Percentiles rank a stretch among this genome's conserved stretches.
Conservation (phyloP, 2,888 invertebrate species). For the Lydus trimaculatus region DNA sequence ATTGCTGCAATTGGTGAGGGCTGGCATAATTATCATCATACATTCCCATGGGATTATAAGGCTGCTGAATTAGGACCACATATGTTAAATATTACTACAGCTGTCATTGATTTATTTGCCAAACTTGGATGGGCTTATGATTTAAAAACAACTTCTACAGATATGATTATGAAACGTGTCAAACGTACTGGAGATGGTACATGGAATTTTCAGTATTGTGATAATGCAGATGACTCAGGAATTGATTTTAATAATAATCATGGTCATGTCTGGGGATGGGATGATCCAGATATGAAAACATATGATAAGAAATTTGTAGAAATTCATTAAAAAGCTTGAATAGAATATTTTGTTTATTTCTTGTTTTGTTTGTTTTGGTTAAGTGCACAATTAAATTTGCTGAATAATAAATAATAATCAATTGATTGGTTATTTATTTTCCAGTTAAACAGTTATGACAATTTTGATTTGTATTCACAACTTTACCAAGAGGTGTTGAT, state of each 20-base stretch:
- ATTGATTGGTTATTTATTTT: no score
- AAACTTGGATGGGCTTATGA: conserved; percentile 84
- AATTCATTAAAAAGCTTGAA: no score
- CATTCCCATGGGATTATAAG: no score
- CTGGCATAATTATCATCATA: no score
- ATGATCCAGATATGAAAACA: conserved; percentile 65
- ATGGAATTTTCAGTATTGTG: not conserved
- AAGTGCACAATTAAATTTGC: no score
- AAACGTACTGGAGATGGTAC: conserved; percentile 69
- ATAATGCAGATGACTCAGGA: not conserved
- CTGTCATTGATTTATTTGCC: conserved; percentile 81
- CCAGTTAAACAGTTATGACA: no score
- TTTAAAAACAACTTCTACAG: conserved; percentile 65
- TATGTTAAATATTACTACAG: conserved; percentile 74
- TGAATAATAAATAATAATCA: no score
- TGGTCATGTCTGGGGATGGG: conserved; percentile 70
- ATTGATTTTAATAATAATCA: not conserved
- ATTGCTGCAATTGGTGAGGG: conserved; percentile 80
- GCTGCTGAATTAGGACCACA: no score
- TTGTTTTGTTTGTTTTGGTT: no score
- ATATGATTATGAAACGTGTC: conserved; percentile 57
- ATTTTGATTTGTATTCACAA: no score
- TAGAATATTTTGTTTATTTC: not conserved
- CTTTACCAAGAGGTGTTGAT: no score
- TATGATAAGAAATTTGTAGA: conserved; percentile 64